Percentiles rank a stretch among this genome's conserved stretches.
These are phyloP conservation scores for Helostoma temminkii DNA, from an alignment of 2,797 vertebrate species.

Conservation along the genomic window DNA sequence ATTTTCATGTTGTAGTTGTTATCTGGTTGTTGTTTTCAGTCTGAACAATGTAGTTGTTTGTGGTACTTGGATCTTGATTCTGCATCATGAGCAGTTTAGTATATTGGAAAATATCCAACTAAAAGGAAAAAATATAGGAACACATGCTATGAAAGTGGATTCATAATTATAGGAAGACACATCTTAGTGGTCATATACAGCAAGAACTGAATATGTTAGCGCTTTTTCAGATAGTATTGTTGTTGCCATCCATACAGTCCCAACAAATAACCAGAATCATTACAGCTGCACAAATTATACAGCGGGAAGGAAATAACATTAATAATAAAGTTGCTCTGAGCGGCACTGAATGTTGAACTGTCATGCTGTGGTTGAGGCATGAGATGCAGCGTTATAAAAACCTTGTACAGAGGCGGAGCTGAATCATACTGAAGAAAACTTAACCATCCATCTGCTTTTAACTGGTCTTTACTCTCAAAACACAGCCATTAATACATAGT, in stretches of 20 bases:
- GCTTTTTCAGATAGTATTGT: background rate
- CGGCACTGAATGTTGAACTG: background rate
- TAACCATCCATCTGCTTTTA: no score
- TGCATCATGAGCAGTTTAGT: background rate
- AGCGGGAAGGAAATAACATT: slow-evolving; percentile 29
- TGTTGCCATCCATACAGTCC: background rate
- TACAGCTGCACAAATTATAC: slow-evolving; percentile 42
- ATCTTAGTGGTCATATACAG: slow-evolving; percentile 20
- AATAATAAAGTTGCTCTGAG: slow-evolving; percentile 15
- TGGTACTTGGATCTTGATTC: background rate
- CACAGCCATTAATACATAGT: background rate
- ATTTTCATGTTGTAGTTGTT: background rate
- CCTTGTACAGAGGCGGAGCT: background rate
- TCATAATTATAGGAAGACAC: background rate
- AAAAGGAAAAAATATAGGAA: slow-evolving; percentile 3
- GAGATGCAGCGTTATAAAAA: slow-evolving; percentile 3
- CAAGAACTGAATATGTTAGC: slow-evolving; percentile 5
- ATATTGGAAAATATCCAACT: background rate
- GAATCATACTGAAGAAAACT: no score
- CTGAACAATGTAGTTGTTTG: background rate
- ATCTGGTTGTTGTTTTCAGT: background rate
- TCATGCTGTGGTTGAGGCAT: background rate
- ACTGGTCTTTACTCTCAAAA: background rate
- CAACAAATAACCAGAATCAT: slow-evolving; percentile 8
- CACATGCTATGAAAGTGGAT: background rate